Base-by-base conservation (phyloP, 2,888 invertebrate species). In the Pharmacophagus antenor region DNA sequence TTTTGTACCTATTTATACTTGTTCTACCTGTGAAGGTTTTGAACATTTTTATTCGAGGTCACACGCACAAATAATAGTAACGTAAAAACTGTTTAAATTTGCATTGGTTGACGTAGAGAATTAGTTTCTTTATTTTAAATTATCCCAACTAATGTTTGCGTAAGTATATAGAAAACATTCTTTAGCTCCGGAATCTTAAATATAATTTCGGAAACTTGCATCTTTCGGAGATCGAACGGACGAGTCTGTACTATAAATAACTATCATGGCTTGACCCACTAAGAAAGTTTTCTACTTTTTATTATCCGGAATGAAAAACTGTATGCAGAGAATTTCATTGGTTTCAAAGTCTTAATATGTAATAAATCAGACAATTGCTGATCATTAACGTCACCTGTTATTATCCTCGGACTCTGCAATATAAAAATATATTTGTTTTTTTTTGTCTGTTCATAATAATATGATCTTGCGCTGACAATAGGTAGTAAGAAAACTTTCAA, bases 181-280 rank as follows among this genome's bases (percentile, higher is more conserved):
- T 63, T 58, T 62, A 22, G 58, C 58, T 47, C 59, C 53, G 56
- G 64, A 70, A 65, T 65, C 62, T 56, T 20, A 53, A 47, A 57
- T 61, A 62, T 71, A 68, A 67, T 70, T 70, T 79, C 64, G 73
- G 73, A 70, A 74, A 76, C 69, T 46, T 79, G 79, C 78, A 82
- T 80, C 77, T 69, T 70, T 72, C 68, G 62, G 67, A 67, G 66
- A 80, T 82, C 77, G 77, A 80, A 82, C 68, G 73, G 61, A 68
- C 65, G 70, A 63, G 67, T 64, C 66, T 61, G 51, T 65, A 62
- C 72, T 78, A 71, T 70, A 78, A 76, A 79, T 80, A 80, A 65
- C 57, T 56, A 59, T 65, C 65, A 65, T 69, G 65, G 59, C 63
- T 67, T 76, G 79, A 75, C 80, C 79, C 67, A 79, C 67, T 73